Evolutionary conservation across 2,113 vertebrate species (phyloP).

Genomic region (Indri indri): DNA sequence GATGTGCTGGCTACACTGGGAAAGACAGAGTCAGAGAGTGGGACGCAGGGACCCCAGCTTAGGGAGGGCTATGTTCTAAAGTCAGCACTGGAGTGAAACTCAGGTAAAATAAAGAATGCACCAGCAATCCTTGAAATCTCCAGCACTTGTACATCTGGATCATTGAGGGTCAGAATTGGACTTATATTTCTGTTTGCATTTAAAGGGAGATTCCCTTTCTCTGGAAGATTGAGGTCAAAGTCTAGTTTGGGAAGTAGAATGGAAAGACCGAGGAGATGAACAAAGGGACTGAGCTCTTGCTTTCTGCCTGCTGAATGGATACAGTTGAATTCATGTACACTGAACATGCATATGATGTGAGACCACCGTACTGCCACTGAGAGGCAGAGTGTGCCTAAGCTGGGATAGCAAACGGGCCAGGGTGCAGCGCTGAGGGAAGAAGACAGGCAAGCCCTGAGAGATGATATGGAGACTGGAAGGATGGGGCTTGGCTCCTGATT

Average conservation of each 20-base stretch:
- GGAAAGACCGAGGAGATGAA: neutral
- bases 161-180: neutral
- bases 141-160: neutral
- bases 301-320: neutral
- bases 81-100: neutral
- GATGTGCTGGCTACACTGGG: neutral
- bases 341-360: neutral
- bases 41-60: neutral
- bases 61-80: neutral
- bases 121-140: neutral
- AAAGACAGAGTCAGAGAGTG: neutral
- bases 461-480: neutral
- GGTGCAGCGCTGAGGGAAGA: neutral
- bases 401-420: no score
- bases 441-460: neutral
- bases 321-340: neutral
- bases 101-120: neutral
- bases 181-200: neutral
- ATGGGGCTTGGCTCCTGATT: neutral
- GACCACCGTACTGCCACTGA: neutral
- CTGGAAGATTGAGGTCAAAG: neutral
- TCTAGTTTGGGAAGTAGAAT: neutral
- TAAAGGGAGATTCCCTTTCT: neutral
- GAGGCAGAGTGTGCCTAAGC: neutral
- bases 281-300: neutral